A percentile compares a stretch with the other conserved stretches of the same genome.
These are phyloP conservation scores for Sebastes kiyomatsui DNA, from an alignment of 2,797 vertebrate genomes.

Conservation along the genomic window DNA sequence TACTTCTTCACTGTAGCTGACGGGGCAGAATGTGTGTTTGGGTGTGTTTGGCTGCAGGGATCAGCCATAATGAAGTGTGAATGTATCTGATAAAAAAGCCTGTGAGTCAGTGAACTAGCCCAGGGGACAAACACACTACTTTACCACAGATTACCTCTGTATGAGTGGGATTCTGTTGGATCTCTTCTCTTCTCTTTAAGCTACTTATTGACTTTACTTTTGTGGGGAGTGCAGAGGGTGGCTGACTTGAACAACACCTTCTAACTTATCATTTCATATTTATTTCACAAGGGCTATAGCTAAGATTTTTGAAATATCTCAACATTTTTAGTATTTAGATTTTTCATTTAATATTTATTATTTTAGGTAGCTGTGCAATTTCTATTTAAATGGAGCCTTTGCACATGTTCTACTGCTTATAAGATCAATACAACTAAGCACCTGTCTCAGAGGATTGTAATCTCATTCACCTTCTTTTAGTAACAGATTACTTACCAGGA, in stretches of 20 bases:
- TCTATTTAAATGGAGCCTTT: background rate
- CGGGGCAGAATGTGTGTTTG: background rate
- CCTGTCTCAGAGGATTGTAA: background rate
- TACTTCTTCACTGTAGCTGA: slow-evolving; percentile 20
- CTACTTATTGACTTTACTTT: background rate
- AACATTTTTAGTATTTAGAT: background rate
- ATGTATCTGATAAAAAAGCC: slow-evolving; percentile 11
- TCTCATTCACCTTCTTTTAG: background rate
- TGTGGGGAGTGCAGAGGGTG: background rate
- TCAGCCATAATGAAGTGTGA: slow-evolving; percentile 31
- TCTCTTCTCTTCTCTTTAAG: background rate
- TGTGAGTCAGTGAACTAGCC: slow-evolving; percentile 8
- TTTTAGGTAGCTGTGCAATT: background rate
- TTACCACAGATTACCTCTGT: background rate
- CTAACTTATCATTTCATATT: background rate
- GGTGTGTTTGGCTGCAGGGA: slow-evolving; percentile 16
- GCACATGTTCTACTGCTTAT: background rate
- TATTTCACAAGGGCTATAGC: background rate
- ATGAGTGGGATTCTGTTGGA: background rate
- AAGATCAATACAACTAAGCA: background rate
- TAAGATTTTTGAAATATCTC: background rate
- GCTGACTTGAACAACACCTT: background rate
- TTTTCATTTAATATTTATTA: background rate
- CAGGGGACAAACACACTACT: slow-evolving; percentile 4
- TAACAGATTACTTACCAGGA: background rate